Evolutionary conservation across 2,888 invertebrate genomes (phyloP).

Genomic region (Melieria crassipennis): DNA sequence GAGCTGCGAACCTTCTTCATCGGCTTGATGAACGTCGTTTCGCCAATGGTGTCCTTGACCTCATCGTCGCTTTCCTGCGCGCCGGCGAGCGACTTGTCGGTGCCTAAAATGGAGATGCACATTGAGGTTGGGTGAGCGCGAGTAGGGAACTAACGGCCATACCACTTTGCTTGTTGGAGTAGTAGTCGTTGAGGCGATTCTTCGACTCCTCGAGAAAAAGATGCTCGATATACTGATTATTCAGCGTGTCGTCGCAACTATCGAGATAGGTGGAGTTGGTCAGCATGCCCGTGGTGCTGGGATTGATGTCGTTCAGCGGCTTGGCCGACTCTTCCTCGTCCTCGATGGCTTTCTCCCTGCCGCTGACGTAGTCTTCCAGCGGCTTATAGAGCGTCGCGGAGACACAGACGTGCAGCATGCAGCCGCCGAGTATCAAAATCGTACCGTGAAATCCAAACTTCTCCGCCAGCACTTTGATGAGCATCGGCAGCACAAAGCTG

Average conservation of each 20-base stretch:
- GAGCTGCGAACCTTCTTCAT: slow-evolving; percentile 76
- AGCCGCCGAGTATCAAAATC: slow-evolving; percentile 75
- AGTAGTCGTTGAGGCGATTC: slow-evolving; percentile 64
- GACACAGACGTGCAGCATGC: slow-evolving; percentile 80
- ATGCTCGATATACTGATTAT: slow-evolving; percentile 65
- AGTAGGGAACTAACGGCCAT: neutral
- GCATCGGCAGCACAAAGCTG: slow-evolving; percentile 79
- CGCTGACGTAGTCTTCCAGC: slow-evolving; percentile 59
- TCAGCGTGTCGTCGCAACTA: slow-evolving; percentile 62
- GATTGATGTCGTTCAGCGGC: slow-evolving; percentile 57
- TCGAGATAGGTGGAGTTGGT: slow-evolving; percentile 65
- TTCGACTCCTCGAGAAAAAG: slow-evolving; percentile 65
- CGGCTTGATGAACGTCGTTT: slow-evolving; percentile 68
- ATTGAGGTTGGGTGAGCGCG: too few relatives aligned
- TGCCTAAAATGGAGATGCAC: neutral
- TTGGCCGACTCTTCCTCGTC: slow-evolving; percentile 53
- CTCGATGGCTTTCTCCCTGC: slow-evolving; percentile 41
- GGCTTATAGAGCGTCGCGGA: slow-evolving; percentile 76
- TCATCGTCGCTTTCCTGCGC: slow-evolving; percentile 68
- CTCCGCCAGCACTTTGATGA: slow-evolving; percentile 76
- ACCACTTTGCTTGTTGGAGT: slow-evolving; percentile 51
- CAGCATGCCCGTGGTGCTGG: slow-evolving; percentile 60
- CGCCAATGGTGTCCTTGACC: slow-evolving; percentile 70
- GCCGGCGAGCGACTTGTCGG: slow-evolving; percentile 5
- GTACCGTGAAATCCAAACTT: slow-evolving; percentile 80